Conservation (phyloP, 1,140 invertebrate species). For the Magallana angulata region DNA sequence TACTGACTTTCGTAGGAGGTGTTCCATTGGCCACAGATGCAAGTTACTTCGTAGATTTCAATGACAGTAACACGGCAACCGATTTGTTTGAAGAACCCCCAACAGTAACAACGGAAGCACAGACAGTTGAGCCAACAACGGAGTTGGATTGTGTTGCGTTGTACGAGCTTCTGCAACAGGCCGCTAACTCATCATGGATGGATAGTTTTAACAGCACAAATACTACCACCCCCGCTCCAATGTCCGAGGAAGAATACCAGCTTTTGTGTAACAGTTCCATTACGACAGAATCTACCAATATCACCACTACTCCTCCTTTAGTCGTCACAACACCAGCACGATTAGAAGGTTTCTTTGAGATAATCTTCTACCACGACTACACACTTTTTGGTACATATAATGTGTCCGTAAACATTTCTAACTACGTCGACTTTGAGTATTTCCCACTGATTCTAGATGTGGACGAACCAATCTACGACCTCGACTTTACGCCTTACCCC, state of each 20-base stretch:
- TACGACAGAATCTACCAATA: background rate
- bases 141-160: background rate
- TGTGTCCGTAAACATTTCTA: conserved; percentile 60
- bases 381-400: conserved; percentile 53
- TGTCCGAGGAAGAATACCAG: conserved; percentile 6
- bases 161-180: background rate
- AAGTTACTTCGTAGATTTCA: conserved; percentile 48
- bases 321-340: background rate
- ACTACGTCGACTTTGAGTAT: conserved; percentile 60
- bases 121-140: background rate
- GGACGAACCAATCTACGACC: conserved; percentile 57
- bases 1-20: conserved; percentile 57
- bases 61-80: conserved; percentile 47
- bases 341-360: conserved; percentile 41
- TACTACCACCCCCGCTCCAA: background rate
- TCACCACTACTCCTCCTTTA: background rate
- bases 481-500: conserved; percentile 46
- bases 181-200: background rate
- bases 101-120: background rate
- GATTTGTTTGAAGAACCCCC: conserved; percentile 52
- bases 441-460: conserved; percentile 54
- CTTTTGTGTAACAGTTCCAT: background rate
- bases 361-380: conserved; percentile 51
- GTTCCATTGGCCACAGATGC: conserved; percentile 60
- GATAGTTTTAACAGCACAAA: background rate